Evolutionary conservation across 2,797 vertebrate genomes (phyloP).

Genomic region (Danio choprae): DNA sequence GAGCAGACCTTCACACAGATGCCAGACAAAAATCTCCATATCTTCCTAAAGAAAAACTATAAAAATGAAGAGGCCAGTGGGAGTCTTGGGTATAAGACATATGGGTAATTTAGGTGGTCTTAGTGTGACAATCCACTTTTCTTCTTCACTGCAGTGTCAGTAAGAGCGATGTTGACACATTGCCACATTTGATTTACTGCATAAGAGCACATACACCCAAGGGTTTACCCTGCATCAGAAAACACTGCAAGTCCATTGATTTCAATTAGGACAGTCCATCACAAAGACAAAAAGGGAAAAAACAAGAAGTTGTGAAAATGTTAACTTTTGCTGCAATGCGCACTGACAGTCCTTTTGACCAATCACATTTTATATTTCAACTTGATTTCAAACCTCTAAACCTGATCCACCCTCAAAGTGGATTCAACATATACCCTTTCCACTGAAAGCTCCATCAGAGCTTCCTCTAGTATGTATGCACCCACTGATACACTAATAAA

Average conservation of each 20-base stretch:
- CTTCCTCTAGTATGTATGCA: background rate
- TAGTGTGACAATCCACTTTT: slow-evolving; percentile 2
- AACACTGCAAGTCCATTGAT: slow-evolving; percentile 1
- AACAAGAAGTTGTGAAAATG: background rate
- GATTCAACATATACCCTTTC: background rate
- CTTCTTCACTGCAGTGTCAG: background rate
- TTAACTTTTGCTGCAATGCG: background rate
- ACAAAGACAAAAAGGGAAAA: background rate
- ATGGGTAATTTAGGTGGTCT: background rate
- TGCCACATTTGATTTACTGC: slow-evolving; percentile 24
- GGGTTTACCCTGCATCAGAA: background rate
- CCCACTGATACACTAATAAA: slow-evolving; percentile 5
- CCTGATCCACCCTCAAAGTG: background rate
- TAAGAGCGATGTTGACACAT: background rate
- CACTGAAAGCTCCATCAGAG: background rate
- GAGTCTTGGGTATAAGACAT: background rate
- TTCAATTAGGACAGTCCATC: background rate
- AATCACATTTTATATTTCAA: background rate
- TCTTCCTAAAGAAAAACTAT: background rate
- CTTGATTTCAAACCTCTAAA: slow-evolving; percentile 1
- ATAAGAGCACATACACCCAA: background rate
- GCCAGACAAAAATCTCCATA: background rate
- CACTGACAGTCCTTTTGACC: background rate
- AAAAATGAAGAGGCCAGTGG: background rate
- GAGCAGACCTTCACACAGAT: slow-evolving; percentile 7